Conservation (phyloP, 2,113 vertebrate species). For the Channa maculata region DNA sequence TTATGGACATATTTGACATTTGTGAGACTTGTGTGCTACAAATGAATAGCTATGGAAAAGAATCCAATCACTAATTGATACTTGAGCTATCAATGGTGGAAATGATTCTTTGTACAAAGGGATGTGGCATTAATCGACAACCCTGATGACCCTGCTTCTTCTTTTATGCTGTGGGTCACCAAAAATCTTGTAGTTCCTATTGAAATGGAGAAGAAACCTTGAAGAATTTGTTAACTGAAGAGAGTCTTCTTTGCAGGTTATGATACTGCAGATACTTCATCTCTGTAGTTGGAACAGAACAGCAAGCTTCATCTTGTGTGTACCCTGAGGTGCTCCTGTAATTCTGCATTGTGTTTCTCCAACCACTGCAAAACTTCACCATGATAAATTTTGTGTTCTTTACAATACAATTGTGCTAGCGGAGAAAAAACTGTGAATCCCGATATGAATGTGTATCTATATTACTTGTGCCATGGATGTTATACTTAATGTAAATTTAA, state of each 20-base stretch:
- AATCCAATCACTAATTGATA: too few species aligned
- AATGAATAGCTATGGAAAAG: too few species aligned
- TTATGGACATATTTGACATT: too few species aligned
- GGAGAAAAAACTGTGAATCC: conserved; percentile 16
- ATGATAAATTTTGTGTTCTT: conserved; percentile 14
- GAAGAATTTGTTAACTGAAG: conserved; percentile 6
- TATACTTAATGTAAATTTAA: neutral
- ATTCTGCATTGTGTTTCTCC: conserved; percentile 44
- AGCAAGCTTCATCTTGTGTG: conserved; percentile 44
- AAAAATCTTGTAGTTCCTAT: too few species aligned
- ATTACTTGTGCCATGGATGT: neutral
- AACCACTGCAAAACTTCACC: conserved; percentile 38
- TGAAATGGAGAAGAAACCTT: too few species aligned
- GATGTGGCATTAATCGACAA: too few species aligned
- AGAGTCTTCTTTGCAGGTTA: conserved; percentile 12
- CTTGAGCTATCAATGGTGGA: too few species aligned
- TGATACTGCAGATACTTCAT: conserved; percentile 24
- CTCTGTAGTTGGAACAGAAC: conserved; percentile 49
- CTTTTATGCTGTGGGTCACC: too few species aligned
- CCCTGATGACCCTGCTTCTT: too few species aligned
- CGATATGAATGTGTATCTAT: neutral
- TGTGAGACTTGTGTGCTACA: too few species aligned
- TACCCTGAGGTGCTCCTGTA: conserved; percentile 58
- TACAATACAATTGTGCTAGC: neutral
- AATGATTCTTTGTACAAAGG: too few species aligned